Evolutionary conservation across 2,113 vertebrate species (phyloP), one percentile per base, ranked within the genome.

Genomic region (Syngnathus typhle): DNA sequence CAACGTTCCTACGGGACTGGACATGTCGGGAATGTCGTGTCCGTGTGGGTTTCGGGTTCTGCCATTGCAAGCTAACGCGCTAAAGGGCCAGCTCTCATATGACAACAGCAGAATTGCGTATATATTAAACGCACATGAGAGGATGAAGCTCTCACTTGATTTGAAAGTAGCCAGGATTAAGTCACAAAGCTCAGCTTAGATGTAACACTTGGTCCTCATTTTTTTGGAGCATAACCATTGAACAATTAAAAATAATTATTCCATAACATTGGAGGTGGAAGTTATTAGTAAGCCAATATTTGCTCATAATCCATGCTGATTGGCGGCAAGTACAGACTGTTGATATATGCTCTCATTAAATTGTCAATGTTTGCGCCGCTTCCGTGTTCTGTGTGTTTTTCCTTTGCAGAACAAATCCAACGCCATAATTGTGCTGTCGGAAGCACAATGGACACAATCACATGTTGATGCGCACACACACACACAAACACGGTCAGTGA

Each of bases 51-150:
- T 59, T 87, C 79, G 64, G 27, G 70, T 87, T 88, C 60, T 75
- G 69, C 65, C 11, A 27, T 64, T 69, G 63, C 75, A 66, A 75
- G 80, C 64, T 43, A 16, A 62, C 15, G 32, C 63, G 75, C 81
- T 58, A 54, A 75, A 77, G 68, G 72, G 21, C 71, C 68, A 18
- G 49, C 62, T 72, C 78, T 80, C 82, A 80, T 56, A 79, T 85
- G 75, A 84, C 82, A 75, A 60, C 54, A 52, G 72, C 41, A 68
- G 76, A 75, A 77, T 74, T 79, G 70, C 84, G 83, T 64, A 83
- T 60, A 70, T 70, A 78, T 65, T 62, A 84, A 85, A 83, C 84
- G 82, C 74, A 70, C 38, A 13, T 62, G 56, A 8, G 3, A 27
- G 60, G 51, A 62, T 19, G 23, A 65, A 2, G 1, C 55, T 54